These are phyloP conservation scores for Osmerus mordax DNA, from an alignment of 2,113 vertebrate species.

Conservation along the genomic window DNA sequence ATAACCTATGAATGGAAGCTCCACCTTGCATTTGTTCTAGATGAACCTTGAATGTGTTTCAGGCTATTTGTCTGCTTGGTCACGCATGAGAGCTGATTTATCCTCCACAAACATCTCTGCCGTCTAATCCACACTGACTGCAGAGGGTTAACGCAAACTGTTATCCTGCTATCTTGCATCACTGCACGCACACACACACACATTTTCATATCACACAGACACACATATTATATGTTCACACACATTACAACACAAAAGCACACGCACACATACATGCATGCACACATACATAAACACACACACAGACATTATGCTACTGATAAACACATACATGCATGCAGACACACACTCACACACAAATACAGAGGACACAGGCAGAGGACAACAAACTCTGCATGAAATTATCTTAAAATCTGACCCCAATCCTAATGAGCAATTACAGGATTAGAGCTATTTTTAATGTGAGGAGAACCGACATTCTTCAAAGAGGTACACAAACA, in stretches of 20 bases:
- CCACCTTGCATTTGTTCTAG: conserved; percentile 39
- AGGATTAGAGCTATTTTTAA: conserved; percentile 46
- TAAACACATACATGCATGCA: background rate
- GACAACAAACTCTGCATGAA: conserved; percentile 42
- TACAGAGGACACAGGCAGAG: conserved; percentile 3
- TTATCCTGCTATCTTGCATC: conserved; percentile 29
- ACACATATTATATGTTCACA: too few relatives aligned
- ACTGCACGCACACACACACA: conserved; percentile 1
- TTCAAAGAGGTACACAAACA: conserved; percentile 15
- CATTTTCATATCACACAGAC: too few relatives aligned
- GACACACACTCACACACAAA: background rate
- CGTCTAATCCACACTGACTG: conserved; percentile 52
- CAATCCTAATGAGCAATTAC: conserved; percentile 65
- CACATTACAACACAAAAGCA: too few relatives aligned
- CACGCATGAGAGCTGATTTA: conserved; percentile 44
- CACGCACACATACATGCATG: background rate
- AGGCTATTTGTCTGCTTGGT: conserved; percentile 47
- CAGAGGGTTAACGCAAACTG: conserved; percentile 16
- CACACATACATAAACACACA: background rate
- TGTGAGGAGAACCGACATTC: conserved; percentile 33
- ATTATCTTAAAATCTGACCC: conserved; percentile 60
- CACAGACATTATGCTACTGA: background rate
- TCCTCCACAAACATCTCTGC: conserved; percentile 43
- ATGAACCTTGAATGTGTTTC: conserved; percentile 44
- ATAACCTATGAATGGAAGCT: conserved; percentile 16